Base-by-base conservation (phyloP, 2,888 invertebrate species). In the Torymus auratus region DNA sequence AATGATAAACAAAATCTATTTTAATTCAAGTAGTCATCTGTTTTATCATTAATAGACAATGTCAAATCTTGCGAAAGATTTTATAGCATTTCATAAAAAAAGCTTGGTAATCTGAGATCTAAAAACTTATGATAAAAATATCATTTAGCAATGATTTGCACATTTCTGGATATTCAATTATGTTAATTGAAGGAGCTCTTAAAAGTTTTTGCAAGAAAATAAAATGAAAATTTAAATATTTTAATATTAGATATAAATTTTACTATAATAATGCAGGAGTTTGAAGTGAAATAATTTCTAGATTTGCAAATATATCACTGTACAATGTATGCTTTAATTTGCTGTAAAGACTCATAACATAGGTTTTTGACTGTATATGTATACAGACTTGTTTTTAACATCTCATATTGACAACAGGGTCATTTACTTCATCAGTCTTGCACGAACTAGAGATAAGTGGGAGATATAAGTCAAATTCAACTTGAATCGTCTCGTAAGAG, bases 401-500 rank as follows among this genome's bases (percentile, higher is more conserved):
- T 65, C 70, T 74, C 17, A 73, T 78, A 78, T 78, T 78, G 81
- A 78, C 78, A 74, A 67, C 69, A 11, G 70, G 73, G 78, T 81
- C 81, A 74, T 81, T 81, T 78, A 77, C 81, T 81, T 74, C 70
- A 78, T 78, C 74, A 74, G 70, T 78, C 75, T 72, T 11, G 76
- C 76, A 69, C 65, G 52, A 82, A 78, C 74, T 65, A 53, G 71
- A 78, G 82, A 79, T 82, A 82, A 82, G 82, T 82, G 82, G 82
- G 55, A 79, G 77, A 76, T 82, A 79, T 72, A 82, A 79, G 77
- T 82, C 67, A 82, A 79, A 82, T 79, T 78, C 60, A 79, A 67
- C 65, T 72, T 79, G 79, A 84, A 85, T 86, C 83, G 81, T 83
- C 84, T 85, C 83, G 79, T 80, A 86, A 83, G 84, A 84, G 65